Percentiles rank a stretch among this genome's conserved stretches.
phyloP scores from a whole-genome alignment of 2,113 vertebrate genomes.

The Protobothrops mucrosquamatus region DNA sequence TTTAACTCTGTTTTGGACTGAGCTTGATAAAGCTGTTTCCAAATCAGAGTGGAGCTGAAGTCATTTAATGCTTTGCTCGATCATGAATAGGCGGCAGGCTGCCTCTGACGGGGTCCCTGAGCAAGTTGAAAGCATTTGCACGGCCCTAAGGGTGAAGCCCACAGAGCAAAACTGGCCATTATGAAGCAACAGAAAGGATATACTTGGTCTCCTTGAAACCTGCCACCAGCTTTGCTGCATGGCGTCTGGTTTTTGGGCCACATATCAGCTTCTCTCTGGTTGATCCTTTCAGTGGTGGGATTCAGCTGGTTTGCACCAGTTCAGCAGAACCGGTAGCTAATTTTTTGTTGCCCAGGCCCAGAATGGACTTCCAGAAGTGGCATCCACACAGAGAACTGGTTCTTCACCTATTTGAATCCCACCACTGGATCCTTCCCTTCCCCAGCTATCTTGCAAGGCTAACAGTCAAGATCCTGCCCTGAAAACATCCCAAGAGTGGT shows the following conservation, averaged over 20 bases:
- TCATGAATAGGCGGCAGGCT: background rate
- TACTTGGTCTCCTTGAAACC: background rate
- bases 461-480: fast-evolving
- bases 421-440: too few relatives aligned
- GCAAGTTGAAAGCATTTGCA: background rate
- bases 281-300: too few relatives aligned
- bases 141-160: background rate
- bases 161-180: background rate
- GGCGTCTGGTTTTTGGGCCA: background rate
- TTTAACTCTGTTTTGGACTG: background rate
- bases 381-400: too few relatives aligned
- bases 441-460: background rate
- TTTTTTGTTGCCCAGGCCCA: too few relatives aligned
- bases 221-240: background rate
- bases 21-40: background rate
- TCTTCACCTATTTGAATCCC: too few relatives aligned
- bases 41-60: background rate
- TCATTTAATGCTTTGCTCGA: background rate
- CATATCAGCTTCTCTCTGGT: too few relatives aligned
- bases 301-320: too few relatives aligned
- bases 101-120: background rate
- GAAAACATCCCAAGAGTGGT: fast-evolving
- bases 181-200: background rate
- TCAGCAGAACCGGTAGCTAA: too few relatives aligned
- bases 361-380: too few relatives aligned